phyloP scores from a whole-genome alignment of 2,797 vertebrate species.

The Malurus splendens region DNA sequence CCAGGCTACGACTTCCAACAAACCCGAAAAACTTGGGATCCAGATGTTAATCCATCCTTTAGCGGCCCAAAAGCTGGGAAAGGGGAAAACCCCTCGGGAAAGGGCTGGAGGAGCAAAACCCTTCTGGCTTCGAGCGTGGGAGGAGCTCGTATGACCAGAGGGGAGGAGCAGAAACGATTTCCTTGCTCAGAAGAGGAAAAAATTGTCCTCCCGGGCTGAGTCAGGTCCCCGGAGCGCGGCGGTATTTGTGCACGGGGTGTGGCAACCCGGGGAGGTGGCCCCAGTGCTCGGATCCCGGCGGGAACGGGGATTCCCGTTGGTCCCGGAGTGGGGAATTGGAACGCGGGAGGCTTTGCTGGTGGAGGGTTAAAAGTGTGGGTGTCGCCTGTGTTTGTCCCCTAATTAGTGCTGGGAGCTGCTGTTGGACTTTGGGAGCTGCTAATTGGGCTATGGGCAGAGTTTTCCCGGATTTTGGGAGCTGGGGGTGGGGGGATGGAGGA shows the following conservation, averaged over 20 bases:
- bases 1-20: background rate
- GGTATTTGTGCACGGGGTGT: slow-evolving; percentile 33
- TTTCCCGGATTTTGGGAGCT: background rate
- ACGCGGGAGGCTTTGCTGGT: background rate
- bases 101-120: fast-evolving
- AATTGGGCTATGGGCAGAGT: fast-evolving
- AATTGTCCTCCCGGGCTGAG: slow-evolving; percentile 25
- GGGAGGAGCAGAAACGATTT: background rate
- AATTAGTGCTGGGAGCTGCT: fast-evolving
- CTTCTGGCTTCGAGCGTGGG: background rate
- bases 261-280: background rate
- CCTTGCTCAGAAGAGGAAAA: background rate
- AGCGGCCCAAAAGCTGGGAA: fast-evolving
- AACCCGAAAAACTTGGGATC: fast-evolving
- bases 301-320: too few relatives aligned
- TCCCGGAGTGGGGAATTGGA: background rate
- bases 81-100: fast-evolving
- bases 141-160: background rate
- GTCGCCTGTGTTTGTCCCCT: fast-evolving
- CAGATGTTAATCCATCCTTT: background rate
- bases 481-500: background rate
- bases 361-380: fast-evolving
- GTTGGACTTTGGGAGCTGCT: background rate
- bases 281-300: too few relatives aligned
- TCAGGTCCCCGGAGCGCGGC: background rate